Conservation (phyloP, 2,797 vertebrate species). For the Lutjanus campechanus region DNA sequence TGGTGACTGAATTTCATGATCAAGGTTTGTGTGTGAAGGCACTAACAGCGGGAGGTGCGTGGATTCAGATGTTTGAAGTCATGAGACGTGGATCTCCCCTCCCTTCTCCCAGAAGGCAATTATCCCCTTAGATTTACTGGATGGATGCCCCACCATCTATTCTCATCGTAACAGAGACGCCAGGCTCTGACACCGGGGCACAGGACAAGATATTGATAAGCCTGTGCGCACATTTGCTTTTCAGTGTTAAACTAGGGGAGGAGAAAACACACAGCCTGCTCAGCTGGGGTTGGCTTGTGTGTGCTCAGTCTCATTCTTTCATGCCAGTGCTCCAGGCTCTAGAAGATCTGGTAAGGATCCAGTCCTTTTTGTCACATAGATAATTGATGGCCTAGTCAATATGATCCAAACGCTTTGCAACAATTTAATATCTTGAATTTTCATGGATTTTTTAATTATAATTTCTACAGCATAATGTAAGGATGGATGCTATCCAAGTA, state of each 20-base stretch:
- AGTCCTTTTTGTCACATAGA: background rate
- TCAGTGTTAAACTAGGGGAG: constrained; percentile 13
- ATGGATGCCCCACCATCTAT: constrained; percentile 31
- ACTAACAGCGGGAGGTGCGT: constrained; percentile 60
- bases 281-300: constrained; percentile 25
- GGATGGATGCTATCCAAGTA: background rate
- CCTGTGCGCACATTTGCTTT: background rate
- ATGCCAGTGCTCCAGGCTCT: constrained; percentile 23
- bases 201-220: constrained; percentile 18
- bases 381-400: background rate
- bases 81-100: constrained; percentile 57
- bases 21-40: constrained; percentile 61
- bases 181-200: constrained; percentile 16
- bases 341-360: background rate
- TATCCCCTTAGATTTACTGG: constrained; percentile 57
- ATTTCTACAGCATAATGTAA: background rate
- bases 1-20: constrained; percentile 70
- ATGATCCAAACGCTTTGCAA: background rate
- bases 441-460: background rate
- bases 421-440: background rate
- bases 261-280: constrained; percentile 22
- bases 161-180: constrained; percentile 47
- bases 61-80: constrained; percentile 73
- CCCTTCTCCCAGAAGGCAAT: constrained; percentile 57
- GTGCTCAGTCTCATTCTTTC: constrained; percentile 43